phyloP scores from a whole-genome alignment of 2,797 vertebrate species.

The Intellagama lesueurii region DNA sequence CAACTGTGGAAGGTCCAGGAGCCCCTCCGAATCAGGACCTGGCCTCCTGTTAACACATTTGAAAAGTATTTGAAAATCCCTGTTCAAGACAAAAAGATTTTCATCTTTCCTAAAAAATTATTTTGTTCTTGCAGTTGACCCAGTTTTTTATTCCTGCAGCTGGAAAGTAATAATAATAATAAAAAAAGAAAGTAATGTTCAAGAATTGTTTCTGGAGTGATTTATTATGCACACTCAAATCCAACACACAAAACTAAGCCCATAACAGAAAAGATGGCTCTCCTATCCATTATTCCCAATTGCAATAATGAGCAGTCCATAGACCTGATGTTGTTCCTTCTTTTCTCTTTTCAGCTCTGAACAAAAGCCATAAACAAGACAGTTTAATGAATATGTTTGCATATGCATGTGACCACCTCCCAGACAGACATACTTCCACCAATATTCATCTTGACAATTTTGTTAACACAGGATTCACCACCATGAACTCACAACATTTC shows the following conservation, averaged over 20 bases:
- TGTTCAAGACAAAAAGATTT: constrained; percentile 53
- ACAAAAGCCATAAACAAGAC: constrained; percentile 79
- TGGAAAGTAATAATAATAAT: constrained; percentile 67
- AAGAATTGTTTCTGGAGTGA: constrained; percentile 69
- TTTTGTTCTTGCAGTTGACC: constrained; percentile 67
- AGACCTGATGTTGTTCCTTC: constrained; percentile 86
- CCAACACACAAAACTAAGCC: constrained; percentile 70
- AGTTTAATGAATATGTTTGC: constrained; percentile 67
- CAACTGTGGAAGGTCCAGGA: background rate
- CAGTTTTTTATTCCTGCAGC: constrained; percentile 66
- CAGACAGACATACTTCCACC: constrained; percentile 59
- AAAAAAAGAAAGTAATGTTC: constrained; percentile 53
- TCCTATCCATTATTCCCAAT: constrained; percentile 75
- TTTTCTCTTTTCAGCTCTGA: constrained; percentile 71
- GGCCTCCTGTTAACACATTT: constrained; percentile 41
- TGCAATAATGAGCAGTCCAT: constrained; percentile 80
- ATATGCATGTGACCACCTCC: constrained; percentile 74
- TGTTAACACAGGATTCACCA: background rate
- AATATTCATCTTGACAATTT: constrained; percentile 14
- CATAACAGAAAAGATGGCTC: constrained; percentile 65
- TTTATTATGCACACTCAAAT: constrained; percentile 71
- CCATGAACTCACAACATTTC: background rate
- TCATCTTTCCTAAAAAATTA: constrained; percentile 56
- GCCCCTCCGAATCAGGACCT: background rate
- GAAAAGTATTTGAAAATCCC: constrained; percentile 60